Conservation (phyloP, 2,113 vertebrate species). For the Neodontobutis hainanensis region DNA sequence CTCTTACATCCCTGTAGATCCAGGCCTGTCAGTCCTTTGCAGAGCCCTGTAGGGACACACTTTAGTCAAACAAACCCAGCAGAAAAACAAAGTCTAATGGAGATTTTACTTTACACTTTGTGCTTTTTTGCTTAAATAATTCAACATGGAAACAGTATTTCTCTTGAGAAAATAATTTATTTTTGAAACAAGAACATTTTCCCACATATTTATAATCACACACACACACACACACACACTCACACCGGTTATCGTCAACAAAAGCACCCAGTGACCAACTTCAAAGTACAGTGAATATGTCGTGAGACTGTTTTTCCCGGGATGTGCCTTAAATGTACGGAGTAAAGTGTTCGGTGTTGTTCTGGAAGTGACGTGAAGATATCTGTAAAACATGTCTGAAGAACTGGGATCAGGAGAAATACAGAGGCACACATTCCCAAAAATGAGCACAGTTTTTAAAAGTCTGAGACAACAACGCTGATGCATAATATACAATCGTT, state of each 20-base stretch:
- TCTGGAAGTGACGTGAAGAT: slow-evolving; percentile 18
- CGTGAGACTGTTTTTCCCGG: slow-evolving; percentile 36
- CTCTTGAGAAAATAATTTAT: slow-evolving; percentile 84
- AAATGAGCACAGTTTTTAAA: slow-evolving; percentile 28
- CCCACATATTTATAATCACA: slow-evolving; percentile 67
- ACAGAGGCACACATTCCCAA: slow-evolving; percentile 35
- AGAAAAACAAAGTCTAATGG: too few relatives aligned
- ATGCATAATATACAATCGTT: slow-evolving; percentile 30
- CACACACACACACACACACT: slow-evolving; percentile 64
- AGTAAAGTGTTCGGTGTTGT: background rate
- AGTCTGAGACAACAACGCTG: slow-evolving; percentile 17
- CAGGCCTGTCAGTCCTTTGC: too few relatives aligned
- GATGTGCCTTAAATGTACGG: slow-evolving; percentile 4
- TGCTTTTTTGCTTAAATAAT: too few relatives aligned
- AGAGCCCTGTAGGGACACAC: too few relatives aligned
- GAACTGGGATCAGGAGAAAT: slow-evolving; percentile 37
- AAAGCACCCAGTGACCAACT: slow-evolving; percentile 58
- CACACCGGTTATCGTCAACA: slow-evolving; percentile 54
- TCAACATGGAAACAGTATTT: slow-evolving; percentile 12
- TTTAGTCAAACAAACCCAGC: too few relatives aligned
- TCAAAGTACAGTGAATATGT: slow-evolving; percentile 41
- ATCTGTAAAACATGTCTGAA: slow-evolving; percentile 12
- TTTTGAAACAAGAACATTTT: slow-evolving; percentile 72
- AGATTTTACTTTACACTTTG: too few relatives aligned
- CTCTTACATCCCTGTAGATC: too few relatives aligned